phyloP scores from a whole-genome alignment of 2,888 invertebrate species.

The Syritta pipiens region DNA sequence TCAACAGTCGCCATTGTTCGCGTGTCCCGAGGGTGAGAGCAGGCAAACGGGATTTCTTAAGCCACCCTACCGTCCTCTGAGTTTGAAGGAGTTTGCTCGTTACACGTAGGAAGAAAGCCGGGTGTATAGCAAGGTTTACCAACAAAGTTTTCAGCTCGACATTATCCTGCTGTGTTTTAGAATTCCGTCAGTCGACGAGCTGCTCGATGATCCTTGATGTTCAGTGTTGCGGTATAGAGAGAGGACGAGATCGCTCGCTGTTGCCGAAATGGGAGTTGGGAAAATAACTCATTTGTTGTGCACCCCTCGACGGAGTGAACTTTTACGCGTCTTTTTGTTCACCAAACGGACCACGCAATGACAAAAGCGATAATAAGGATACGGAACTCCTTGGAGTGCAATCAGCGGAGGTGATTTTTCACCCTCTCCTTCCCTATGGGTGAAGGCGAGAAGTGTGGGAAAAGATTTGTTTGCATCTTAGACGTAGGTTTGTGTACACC shows the following conservation, averaged over 20 bases:
- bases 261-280: slow-evolving; percentile 45
- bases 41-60: slow-evolving; percentile 48
- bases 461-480: slow-evolving; percentile 57
- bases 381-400: slow-evolving; percentile 15
- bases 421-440: slow-evolving; percentile 29
- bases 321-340: slow-evolving; percentile 62
- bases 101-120: slow-evolving; percentile 47
- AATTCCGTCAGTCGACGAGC: slow-evolving; percentile 36
- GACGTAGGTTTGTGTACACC: slow-evolving; percentile 12
- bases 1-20: slow-evolving; percentile 53
- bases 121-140: slow-evolving; percentile 57
- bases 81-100: slow-evolving; percentile 52
- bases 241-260: slow-evolving; percentile 2
- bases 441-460: slow-evolving; percentile 50
- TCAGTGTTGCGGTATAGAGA: slow-evolving; percentile 1
- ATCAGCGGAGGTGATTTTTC: slow-evolving; percentile 57
- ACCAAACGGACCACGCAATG: slow-evolving; percentile 48
- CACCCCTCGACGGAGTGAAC: slow-evolving; percentile 47
- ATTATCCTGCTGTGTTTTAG: slow-evolving; percentile 52
- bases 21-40: slow-evolving; percentile 50
- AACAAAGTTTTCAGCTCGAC: slow-evolving; percentile 61
- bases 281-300: slow-evolving; percentile 58
- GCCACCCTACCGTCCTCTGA: slow-evolving; percentile 36
- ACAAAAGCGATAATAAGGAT: slow-evolving; percentile 43
- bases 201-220: slow-evolving; percentile 41